Percentiles rank a stretch among this genome's conserved stretches.
These are phyloP conservation scores for Melanotaenia parkinsoni DNA, from an alignment of 2,797 vertebrate genomes.

Conservation along the genomic window DNA sequence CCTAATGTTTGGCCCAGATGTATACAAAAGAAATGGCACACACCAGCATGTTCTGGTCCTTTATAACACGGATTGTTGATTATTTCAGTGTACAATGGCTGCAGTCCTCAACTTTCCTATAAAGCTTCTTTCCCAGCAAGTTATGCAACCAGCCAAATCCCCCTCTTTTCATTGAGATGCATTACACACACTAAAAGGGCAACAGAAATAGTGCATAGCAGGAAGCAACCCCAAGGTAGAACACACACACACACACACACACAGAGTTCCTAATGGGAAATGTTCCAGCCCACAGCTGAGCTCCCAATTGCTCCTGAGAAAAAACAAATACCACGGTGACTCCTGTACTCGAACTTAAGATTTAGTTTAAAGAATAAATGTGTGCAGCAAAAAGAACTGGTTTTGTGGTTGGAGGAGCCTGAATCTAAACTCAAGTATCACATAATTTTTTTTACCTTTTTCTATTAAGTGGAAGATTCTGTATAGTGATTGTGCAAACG, in stretches of 20 bases:
- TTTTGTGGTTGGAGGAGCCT: slow-evolving; percentile 11
- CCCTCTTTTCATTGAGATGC: slow-evolving; percentile 65
- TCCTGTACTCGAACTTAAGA: slow-evolving; percentile 21
- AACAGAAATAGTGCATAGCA: slow-evolving; percentile 53
- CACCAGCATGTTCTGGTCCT: not conserved
- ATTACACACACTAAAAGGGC: slow-evolving; percentile 62
- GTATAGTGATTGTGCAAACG: not conserved
- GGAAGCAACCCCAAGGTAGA: slow-evolving; percentile 62
- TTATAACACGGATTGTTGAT: not conserved
- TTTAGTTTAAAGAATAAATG: not conserved
- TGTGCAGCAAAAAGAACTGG: not conserved
- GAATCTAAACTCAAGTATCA: not conserved
- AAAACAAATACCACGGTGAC: slow-evolving; percentile 26
- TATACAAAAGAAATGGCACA: too few relatives aligned
- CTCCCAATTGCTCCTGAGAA: slow-evolving; percentile 32
- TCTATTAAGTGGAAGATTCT: slow-evolving; percentile 1
- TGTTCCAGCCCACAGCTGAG: slow-evolving; percentile 53
- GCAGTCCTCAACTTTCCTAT: slow-evolving; percentile 2
- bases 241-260: slow-evolving; percentile 19
- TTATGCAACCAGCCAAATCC: slow-evolving; percentile 69
- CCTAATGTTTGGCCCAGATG: too few relatives aligned
- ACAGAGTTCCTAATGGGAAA: slow-evolving; percentile 29
- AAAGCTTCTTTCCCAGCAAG: slow-evolving; percentile 36
- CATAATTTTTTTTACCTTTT: not conserved
- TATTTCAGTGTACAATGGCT: slow-evolving; percentile 13